Conservation (phyloP, 2,888 invertebrate genomes). For the Allygus modestus region DNA sequence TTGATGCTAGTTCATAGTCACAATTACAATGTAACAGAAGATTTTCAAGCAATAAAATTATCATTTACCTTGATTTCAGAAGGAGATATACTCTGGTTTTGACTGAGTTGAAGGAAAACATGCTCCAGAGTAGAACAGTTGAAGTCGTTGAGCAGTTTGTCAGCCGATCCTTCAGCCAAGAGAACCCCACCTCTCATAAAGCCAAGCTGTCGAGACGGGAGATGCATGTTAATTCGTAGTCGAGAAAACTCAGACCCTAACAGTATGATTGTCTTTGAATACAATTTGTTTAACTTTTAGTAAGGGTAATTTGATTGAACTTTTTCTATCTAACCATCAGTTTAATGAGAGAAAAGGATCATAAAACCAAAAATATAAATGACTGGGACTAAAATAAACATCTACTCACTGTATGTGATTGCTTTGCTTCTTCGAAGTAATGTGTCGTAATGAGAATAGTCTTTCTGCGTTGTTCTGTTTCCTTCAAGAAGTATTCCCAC, state of each 20-base stretch:
- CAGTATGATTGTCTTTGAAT: too few species aligned
- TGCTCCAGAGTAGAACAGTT: conserved; percentile 89
- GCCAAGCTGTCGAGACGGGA: conserved; percentile 83
- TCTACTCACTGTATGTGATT: conserved; percentile 69
- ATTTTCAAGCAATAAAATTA: too few species aligned
- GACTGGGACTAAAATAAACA: too few species aligned
- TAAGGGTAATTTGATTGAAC: too few species aligned
- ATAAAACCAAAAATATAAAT: too few species aligned
- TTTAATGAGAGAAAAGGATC: too few species aligned
- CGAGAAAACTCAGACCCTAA: too few species aligned
- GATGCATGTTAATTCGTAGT: too few species aligned
- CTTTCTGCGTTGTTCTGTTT: conserved; percentile 68
- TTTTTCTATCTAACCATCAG: too few species aligned
- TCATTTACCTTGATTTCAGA: neutral
- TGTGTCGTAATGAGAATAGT: conserved; percentile 71
- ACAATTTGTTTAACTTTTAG: too few species aligned
- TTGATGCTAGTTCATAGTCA: too few species aligned
- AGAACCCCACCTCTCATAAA: conserved; percentile 91
- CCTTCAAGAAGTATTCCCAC: conserved; percentile 69
- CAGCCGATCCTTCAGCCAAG: conserved; percentile 90
- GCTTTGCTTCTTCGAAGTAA: conserved; percentile 71
- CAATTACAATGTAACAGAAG: too few species aligned
- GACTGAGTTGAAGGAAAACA: conserved; percentile 89
- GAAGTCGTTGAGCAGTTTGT: conserved; percentile 82
- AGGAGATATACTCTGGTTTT: conserved; percentile 75